phyloP scores from a whole-genome alignment of 1,140 invertebrate species.

The honey bee (Apis mellifera) region DNA sequence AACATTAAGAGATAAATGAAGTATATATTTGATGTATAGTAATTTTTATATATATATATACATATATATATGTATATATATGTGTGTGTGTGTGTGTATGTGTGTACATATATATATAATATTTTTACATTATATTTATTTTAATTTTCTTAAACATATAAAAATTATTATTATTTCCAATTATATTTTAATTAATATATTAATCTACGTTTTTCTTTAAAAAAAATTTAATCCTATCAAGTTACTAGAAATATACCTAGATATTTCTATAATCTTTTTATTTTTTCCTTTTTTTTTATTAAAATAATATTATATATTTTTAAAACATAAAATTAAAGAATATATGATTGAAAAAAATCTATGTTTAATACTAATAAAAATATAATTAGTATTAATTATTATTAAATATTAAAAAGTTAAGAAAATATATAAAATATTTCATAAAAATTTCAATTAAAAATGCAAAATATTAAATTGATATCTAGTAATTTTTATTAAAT shows the following conservation, averaged over 20 bases:
- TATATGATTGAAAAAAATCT: not conserved
- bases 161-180: too few relatives aligned
- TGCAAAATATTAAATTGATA: not conserved
- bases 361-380: not conserved
- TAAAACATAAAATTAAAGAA: too few relatives aligned
- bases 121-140: not conserved
- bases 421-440: not conserved
- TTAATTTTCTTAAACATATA: not conserved
- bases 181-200: not conserved
- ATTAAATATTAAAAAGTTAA: not conserved
- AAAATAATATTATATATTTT: not conserved
- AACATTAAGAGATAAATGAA: conserved; percentile 66
- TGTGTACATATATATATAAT: not conserved
- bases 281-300: not conserved
- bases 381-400: not conserved
- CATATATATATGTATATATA: not conserved
- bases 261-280: conserved; percentile 13
- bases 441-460: not conserved
- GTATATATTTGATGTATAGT: conserved; percentile 13
- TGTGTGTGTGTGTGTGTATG: too few relatives aligned
- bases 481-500: conserved; percentile 18
- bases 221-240: conserved; percentile 6
- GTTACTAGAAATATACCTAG: conserved; percentile 33
- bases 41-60: conserved; percentile 1
- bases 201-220: not conserved